These are phyloP conservation scores for Ecdyonurus torrentis DNA, from an alignment of 2,888 invertebrate species.

Conservation along the genomic window DNA sequence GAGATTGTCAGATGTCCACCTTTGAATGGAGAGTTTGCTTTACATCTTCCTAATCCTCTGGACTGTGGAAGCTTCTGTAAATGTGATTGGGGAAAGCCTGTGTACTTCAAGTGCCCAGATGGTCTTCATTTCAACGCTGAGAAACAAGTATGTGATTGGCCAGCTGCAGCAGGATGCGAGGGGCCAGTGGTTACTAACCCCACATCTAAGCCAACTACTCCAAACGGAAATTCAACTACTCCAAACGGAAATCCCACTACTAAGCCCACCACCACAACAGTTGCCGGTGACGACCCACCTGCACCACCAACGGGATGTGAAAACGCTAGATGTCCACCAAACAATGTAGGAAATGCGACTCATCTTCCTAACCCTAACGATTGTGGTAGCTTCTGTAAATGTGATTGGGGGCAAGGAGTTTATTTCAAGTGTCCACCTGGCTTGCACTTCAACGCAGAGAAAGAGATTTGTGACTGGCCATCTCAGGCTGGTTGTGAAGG, in stretches of 20 bases:
- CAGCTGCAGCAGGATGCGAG: slow-evolving; percentile 1
- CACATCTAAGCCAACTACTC: neutral
- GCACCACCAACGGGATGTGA: neutral
- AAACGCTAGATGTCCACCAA: neutral
- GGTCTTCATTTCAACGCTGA: slow-evolving; percentile 10
- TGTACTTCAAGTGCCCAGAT: slow-evolving; percentile 4
- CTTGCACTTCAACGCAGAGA: slow-evolving; percentile 9
- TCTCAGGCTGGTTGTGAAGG: slow-evolving; percentile 2
- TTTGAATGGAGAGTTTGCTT: slow-evolving; percentile 1
- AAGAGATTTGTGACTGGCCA: slow-evolving; percentile 9
- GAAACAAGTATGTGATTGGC: slow-evolving; percentile 10
- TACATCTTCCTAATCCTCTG: slow-evolving; percentile 7
- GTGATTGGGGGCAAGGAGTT: slow-evolving; percentile 6
- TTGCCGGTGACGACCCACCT: no score
- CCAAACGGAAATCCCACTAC: no score
- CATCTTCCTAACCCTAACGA: slow-evolving; percentile 6
- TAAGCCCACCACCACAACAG: neutral
- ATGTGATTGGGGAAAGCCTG: slow-evolving; percentile 8
- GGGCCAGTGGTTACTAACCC: neutral
- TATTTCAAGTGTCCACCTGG: slow-evolving; percentile 5
- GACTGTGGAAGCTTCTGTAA: slow-evolving; percentile 9
- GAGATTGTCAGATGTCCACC: slow-evolving; percentile 4
- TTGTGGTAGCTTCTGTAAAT: slow-evolving; percentile 8
- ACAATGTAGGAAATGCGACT: neutral
- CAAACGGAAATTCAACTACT: neutral